These are phyloP conservation scores for Alouatta palliata DNA, from an alignment of 2,113 vertebrate species.

Conservation along the genomic window DNA sequence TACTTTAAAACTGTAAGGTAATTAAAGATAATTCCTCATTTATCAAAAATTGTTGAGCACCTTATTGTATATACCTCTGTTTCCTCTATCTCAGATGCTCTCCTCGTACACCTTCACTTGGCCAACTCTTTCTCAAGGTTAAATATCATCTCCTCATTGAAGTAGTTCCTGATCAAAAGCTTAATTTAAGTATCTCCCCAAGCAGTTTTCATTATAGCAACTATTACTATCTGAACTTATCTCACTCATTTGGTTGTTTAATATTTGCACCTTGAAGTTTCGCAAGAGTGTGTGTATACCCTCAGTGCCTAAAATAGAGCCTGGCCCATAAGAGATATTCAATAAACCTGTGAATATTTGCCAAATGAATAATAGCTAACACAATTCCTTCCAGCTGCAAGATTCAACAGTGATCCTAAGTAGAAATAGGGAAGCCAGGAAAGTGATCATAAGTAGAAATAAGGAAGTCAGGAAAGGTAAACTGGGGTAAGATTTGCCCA, in stretches of 20 bases:
- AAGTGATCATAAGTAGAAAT: background rate
- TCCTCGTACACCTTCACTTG: background rate
- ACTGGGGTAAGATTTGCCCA: background rate
- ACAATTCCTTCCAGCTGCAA: background rate
- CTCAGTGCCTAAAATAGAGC: background rate
- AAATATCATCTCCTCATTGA: background rate
- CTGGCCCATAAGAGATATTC: background rate
- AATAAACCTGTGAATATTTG: background rate
- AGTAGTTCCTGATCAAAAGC: background rate
- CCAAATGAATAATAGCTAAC: background rate
- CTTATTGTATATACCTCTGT: background rate
- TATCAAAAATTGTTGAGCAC: background rate
- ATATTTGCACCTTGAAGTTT: background rate
- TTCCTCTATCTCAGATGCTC: background rate
- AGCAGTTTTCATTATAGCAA: background rate
- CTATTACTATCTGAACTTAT: background rate
- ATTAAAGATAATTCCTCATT: background rate
- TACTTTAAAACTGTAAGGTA: background rate
- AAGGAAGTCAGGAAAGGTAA: background rate
- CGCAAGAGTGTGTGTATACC: background rate
- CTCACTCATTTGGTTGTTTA: background rate
- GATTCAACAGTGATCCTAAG: background rate
- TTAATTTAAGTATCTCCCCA: background rate
- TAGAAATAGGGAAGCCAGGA: too few species aligned
- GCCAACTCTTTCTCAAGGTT: background rate